Evolutionary conservation across 2,113 vertebrate genomes (phyloP).

Genomic region (Cyprinodon variegatus): DNA sequence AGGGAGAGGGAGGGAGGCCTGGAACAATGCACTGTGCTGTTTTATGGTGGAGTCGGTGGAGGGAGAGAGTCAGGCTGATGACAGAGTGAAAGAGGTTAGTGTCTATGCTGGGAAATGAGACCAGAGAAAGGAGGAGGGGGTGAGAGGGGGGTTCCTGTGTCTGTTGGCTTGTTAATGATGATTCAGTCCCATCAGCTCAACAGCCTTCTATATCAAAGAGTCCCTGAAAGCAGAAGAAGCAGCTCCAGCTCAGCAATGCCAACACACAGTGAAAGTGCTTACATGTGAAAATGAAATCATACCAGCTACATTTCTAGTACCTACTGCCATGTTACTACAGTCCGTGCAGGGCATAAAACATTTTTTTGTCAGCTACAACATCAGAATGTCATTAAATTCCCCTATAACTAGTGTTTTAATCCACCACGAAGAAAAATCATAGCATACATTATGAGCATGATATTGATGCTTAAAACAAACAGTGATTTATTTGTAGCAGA

Average conservation of each 20-base stretch:
- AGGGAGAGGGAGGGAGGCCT: conserved; percentile 56
- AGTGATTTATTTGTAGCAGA: no score
- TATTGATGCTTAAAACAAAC: no score
- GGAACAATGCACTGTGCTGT: conserved; percentile 93
- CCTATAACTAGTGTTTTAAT: neutral
- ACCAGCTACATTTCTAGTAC: neutral
- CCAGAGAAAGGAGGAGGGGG: conserved; percentile 30
- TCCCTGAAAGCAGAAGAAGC: conserved; percentile 41
- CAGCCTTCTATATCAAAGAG: conserved; percentile 65
- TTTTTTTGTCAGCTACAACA: neutral
- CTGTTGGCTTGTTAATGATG: conserved; percentile 78
- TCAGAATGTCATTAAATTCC: neutral
- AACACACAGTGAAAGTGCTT: neutral
- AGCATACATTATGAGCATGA: no score
- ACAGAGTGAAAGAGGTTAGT: conserved; percentile 78
- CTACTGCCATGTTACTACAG: neutral
- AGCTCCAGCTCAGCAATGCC: conserved; percentile 15
- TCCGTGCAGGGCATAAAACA: neutral
- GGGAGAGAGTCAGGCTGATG: conserved; percentile 64
- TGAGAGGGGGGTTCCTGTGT: conserved; percentile 58
- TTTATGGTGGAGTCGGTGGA: conserved; percentile 67
- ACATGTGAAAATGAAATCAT: neutral
- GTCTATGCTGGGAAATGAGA: conserved; percentile 79
- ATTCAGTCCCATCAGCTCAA: conserved; percentile 76
- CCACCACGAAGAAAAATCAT: no score